Evolutionary conservation across 1,140 invertebrate species (phyloP), one percentile per base, ranked within the genome.

Genomic region (Cryptotermes secundus): DNA sequence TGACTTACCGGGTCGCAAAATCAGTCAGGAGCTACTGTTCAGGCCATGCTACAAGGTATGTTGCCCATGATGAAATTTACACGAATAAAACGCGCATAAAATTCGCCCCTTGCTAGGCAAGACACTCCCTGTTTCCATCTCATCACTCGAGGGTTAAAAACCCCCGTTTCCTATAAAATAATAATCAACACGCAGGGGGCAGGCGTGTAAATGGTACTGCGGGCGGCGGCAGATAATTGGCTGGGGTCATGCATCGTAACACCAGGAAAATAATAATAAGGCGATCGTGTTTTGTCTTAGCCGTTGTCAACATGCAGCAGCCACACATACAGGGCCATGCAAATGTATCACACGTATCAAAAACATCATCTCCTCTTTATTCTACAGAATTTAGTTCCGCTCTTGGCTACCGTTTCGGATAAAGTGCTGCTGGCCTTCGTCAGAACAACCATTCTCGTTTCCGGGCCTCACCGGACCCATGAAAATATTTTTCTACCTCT

Each of bases 261-360:
- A 72, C 59, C 59, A 72, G 59, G 59, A 72, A 72, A 72, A 72
- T 72, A 72, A 72, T 72, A 72, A 72, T 72, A 72, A 72, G 59
- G 59, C 59, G 26, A 72, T 72, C 59, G 59, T 72, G 59, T 72
- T 72, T 72, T 72, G 59, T 72, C 59, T 72, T 72, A 31, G 59
- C 14, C 59, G 59, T 72, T n/a, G 59, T 31, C 59, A 72, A 31
- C 59, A 72, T 72, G 59, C 59, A 72, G 59, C 26, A 31, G 59
- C 59, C n/a, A 72, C 59, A 31, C 59, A 72, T 72, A 72, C 59
- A 72, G 59, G 59, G 59, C 59, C 59, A 72, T 72, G 26, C 10
- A 72, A 72, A 1, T 31, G 45, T 49, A 19, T 22, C 22, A 49
- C 14, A 2, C 1, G 45, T 19, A 19, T 19, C 16, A 26, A 72